Conservation (phyloP, 2,113 vertebrate species). For the Arizona elegans region DNA sequence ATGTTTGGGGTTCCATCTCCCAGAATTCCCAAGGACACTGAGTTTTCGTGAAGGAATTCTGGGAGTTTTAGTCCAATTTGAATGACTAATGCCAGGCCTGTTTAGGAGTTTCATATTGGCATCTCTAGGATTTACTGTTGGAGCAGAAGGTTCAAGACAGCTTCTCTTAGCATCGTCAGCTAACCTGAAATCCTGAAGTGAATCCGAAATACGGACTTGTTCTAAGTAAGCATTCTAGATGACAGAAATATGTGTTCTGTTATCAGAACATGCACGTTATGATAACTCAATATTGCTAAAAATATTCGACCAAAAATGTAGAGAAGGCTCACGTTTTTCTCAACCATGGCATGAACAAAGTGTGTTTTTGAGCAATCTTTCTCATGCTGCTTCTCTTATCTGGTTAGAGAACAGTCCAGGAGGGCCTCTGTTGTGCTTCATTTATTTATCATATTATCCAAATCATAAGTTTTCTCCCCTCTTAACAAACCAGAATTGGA, state of each 20-base stretch:
- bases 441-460: background rate
- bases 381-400: background rate
- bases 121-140: too few relatives aligned
- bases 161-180: background rate
- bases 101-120: background rate
- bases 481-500: background rate
- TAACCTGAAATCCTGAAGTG: background rate
- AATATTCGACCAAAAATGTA: background rate
- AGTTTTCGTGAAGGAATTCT: background rate
- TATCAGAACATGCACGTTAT: background rate
- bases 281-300: background rate
- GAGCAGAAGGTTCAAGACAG: background rate
- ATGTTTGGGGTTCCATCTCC: background rate
- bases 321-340: background rate
- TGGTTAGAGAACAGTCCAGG: background rate
- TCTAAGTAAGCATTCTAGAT: background rate
- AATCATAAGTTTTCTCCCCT: background rate
- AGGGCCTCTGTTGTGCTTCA: background rate
- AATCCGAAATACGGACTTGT: background rate
- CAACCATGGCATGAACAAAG: background rate
- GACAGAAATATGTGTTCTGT: background rate
- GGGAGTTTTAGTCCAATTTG: background rate
- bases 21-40: background rate
- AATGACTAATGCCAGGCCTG: background rate
- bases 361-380: background rate